Evolutionary conservation across 1,140 invertebrate genomes (phyloP), one percentile per base, ranked within the genome.

Genomic region (Drosophila serrata): DNA sequence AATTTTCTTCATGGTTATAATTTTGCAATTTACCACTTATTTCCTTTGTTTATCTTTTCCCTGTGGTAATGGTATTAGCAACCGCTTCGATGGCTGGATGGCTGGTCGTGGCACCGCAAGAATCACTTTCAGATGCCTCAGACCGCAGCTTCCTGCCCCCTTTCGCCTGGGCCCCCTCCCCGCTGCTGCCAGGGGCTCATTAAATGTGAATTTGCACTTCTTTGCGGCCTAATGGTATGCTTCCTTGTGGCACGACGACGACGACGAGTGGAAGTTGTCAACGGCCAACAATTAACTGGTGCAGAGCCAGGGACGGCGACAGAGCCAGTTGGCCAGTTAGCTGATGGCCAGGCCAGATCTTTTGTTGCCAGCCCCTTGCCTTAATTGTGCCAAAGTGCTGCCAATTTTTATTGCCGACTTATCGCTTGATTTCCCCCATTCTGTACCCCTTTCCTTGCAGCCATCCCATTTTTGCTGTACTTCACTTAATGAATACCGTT

Each of bases 391-490:
- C 82, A 88, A 87, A 87, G 82, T 87, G 82, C 75, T 86, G 82
- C 82, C 82, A 87, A 87, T 87, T 87, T 87, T 87, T 87, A 87
- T 87, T 87, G 82, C 84, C 84, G 86, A 88, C 79, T 87, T 87
- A 87, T 87, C 80, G 82, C 82, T 85, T 78, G 74, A 86, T 82
- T 82, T 68, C 60, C 59, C 81, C 76, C 51, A 37, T 48, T 24
- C 27, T 17, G 53, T 27, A n/a, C n/a, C 48, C 19, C 22, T 37
- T 15, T 35, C 27, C 13, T 64, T 33, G 15, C 49, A 24, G 27
- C 45, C 24, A 27, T 49, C 35, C 49, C 49, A 51, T 31, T 40
- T 40, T 35, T 22, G 61, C 77, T 82, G 81, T 86, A 85, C 77
- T 86, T 85, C 80, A 88, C 82, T 84, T 87, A 87, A 87, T 88